These are phyloP conservation scores for Arbacia lixula DNA, from an alignment of 53 echinoderm and acorn worm genomes.

Conservation along the genomic window DNA sequence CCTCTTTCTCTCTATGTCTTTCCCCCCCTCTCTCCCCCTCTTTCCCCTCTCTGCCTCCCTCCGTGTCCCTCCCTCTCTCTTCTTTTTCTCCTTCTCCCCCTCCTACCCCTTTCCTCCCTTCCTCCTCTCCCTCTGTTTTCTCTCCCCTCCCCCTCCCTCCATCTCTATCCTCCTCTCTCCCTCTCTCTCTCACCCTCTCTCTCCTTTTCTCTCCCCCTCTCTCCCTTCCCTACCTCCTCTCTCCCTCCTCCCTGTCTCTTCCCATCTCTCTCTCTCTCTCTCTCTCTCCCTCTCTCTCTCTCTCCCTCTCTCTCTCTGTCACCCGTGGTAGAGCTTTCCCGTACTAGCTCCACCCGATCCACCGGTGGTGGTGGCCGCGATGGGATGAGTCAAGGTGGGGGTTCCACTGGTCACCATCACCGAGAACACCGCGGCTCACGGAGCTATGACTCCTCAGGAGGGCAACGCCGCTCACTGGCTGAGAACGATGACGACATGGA, in stretches of 20 bases:
- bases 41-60: not conserved
- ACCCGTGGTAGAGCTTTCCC: slow-evolving; percentile 79
- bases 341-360: slow-evolving; percentile 94
- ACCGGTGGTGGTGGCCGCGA: slow-evolving; percentile 72
- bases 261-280: not conserved
- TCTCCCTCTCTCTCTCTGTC: slow-evolving; percentile 12
- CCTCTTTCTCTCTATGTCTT: too few species aligned
- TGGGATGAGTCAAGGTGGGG: not conserved
- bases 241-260: not conserved
- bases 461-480: slow-evolving; percentile 20
- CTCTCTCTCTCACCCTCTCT: not conserved
- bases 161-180: not conserved
- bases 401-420: not conserved
- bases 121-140: not conserved
- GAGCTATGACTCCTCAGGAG: not conserved
- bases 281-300: slow-evolving; percentile 5
- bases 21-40: too few species aligned
- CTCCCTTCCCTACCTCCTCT: not conserved
- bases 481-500: slow-evolving; percentile 84
- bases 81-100: not conserved
- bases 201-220: not conserved
- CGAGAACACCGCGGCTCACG: slow-evolving; percentile 37
- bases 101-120: not conserved
- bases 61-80: not conserved
- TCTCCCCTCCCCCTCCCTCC: not conserved